phyloP scores from a whole-genome alignment of 2,113 vertebrate genomes.

The Oryzias celebensis region DNA sequence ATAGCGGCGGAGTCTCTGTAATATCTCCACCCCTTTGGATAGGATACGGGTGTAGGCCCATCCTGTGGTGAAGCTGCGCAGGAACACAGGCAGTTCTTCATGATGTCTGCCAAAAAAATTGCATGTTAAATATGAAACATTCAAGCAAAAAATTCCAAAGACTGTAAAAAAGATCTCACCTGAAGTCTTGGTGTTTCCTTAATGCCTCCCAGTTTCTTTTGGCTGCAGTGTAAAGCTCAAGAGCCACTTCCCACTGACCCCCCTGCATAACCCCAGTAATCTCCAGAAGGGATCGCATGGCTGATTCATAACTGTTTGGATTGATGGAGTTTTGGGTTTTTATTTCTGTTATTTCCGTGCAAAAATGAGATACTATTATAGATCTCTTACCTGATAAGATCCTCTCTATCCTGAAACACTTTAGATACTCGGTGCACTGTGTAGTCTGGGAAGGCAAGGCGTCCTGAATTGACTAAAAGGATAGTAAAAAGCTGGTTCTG shows the following conservation, averaged over 20 bases:
- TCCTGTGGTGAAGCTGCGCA: constrained; percentile 88
- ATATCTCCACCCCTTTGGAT: constrained; percentile 88
- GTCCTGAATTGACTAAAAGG: constrained; percentile 87
- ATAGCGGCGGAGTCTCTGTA: constrained; percentile 89
- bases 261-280: constrained; percentile 79
- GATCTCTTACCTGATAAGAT: constrained; percentile 85
- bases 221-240: constrained; percentile 76
- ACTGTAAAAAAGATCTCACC: constrained; percentile 67
- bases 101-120: constrained; percentile 75
- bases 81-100: constrained; percentile 81
- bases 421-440: constrained; percentile 76
- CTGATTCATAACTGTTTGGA: constrained; percentile 81
- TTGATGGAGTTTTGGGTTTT: neutral
- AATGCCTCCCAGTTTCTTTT: constrained; percentile 80
- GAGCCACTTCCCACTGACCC: constrained; percentile 86
- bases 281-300: constrained; percentile 81
- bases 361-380: neutral
- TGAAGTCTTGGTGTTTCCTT: constrained; percentile 77
- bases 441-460: constrained; percentile 85
- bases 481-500: constrained; percentile 88
- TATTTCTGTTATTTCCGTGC: neutral
- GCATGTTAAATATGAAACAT: neutral
- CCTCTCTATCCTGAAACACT: constrained; percentile 88
- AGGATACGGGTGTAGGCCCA: constrained; percentile 89
- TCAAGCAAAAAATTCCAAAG: neutral